These are phyloP conservation scores for Cavia aperea DNA, from an alignment of 2,113 vertebrate genomes.

Conservation along the genomic window DNA sequence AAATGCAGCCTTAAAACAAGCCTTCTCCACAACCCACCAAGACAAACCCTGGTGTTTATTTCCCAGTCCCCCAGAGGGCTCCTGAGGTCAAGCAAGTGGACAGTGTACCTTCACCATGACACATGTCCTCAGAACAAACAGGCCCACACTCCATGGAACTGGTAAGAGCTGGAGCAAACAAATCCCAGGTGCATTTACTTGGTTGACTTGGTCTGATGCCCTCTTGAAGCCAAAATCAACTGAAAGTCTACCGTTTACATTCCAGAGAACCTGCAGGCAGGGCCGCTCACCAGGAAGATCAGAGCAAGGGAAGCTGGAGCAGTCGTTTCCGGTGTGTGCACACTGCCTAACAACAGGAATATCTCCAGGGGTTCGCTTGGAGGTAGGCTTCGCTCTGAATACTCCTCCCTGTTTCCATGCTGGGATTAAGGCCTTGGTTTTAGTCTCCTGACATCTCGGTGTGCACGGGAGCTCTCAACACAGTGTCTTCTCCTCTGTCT, in stretches of 20 bases:
- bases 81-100: background rate
- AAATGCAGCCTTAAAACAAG: accelerated
- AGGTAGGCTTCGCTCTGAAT: background rate
- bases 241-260: background rate
- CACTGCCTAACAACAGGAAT: too few relatives aligned
- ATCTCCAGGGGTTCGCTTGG: background rate
- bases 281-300: background rate
- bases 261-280: background rate
- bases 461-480: background rate
- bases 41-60: background rate
- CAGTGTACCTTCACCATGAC: background rate
- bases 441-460: too few relatives aligned
- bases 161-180: background rate
- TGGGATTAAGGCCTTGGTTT: too few relatives aligned
- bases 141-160: accelerated
- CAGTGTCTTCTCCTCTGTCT: background rate
- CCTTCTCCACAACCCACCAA: background rate
- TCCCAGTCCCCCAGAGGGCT: too few relatives aligned
- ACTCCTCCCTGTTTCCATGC: background rate
- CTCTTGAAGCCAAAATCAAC: background rate
- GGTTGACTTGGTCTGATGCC: background rate
- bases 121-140: background rate
- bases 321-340: background rate
- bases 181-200: background rate
- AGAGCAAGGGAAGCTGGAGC: background rate